These are phyloP conservation scores for Psephotus haematonotus DNA, from an alignment of 2,113 vertebrate genomes.

Conservation along the genomic window DNA sequence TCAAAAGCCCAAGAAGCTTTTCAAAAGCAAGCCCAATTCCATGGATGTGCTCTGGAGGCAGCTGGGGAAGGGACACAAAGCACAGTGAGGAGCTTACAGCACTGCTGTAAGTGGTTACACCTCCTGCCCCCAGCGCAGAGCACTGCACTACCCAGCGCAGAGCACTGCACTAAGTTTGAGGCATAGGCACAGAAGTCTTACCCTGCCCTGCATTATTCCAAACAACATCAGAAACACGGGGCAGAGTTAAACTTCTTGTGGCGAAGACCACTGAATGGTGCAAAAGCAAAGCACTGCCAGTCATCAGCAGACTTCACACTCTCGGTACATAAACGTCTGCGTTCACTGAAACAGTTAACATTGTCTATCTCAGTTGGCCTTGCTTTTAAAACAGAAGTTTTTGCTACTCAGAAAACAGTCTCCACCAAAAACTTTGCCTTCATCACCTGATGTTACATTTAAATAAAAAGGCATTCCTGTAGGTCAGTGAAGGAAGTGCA, in stretches of 20 bases:
- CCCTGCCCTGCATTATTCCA: accelerated
- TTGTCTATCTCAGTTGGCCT: accelerated
- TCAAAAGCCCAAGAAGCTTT: neutral
- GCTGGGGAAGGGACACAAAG: neutral
- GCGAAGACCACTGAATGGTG: neutral
- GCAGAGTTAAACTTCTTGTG: accelerated
- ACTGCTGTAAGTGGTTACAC: accelerated
- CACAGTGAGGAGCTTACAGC: accelerated
- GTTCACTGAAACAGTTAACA: accelerated
- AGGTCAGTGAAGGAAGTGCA: neutral
- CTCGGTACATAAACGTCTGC: accelerated
- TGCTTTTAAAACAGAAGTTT: neutral
- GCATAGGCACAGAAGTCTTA: accelerated
- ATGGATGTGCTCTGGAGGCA: accelerated
- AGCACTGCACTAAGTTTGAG: neutral
- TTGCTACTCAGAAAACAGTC: neutral
- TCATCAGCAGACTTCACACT: accelerated
- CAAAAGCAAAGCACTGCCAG: neutral
- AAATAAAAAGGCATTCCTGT: accelerated
- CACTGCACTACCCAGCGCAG: neutral
- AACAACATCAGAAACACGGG: accelerated
- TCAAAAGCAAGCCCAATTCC: neutral
- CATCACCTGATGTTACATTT: neutral
- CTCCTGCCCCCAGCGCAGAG: neutral
- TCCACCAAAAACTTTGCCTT: neutral